Conservation (phyloP, 2,888 invertebrate species). For the Protonemura montana region DNA sequence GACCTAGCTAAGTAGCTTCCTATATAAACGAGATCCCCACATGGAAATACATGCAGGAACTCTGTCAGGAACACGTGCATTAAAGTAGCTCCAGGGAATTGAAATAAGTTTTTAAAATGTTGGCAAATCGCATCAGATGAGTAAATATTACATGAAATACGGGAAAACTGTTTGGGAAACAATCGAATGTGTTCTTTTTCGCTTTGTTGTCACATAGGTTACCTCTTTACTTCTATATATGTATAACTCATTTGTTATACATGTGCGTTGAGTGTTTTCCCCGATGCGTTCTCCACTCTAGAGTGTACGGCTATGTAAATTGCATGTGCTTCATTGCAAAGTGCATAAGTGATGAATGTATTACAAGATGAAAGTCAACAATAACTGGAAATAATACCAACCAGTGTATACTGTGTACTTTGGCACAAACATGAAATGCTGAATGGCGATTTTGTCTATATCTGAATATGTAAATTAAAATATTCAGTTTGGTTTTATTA, state of each 20-base stretch:
- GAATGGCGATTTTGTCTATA: not conserved
- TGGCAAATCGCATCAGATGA: not conserved
- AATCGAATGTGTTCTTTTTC: not conserved
- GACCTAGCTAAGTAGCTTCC: not conserved
- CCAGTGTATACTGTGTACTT: not conserved
- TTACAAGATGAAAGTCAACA: slow-evolving; percentile 18
- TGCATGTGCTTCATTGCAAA: slow-evolving; percentile 17
- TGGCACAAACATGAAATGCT: slow-evolving; percentile 10
- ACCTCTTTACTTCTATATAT: no score
- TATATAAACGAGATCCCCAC: not conserved
- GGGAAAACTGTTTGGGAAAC: not conserved
- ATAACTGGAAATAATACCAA: slow-evolving; percentile 15
- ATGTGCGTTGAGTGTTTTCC: slow-evolving; percentile 19
- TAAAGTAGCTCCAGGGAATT: not conserved
- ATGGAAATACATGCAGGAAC: not conserved
- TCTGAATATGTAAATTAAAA: slow-evolving; percentile 22
- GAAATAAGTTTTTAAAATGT: not conserved
- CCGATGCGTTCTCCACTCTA: not conserved
- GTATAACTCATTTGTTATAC: slow-evolving; percentile 18
- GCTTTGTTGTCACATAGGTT: no score
- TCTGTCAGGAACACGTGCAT: not conserved
- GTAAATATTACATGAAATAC: slow-evolving; percentile 22
- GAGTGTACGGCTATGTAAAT: not conserved
- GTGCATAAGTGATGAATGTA: slow-evolving; percentile 27
- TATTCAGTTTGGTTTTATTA: slow-evolving; percentile 10